Conservation (phyloP, 2,888 invertebrate species). For the Xylota sylvarum region DNA sequence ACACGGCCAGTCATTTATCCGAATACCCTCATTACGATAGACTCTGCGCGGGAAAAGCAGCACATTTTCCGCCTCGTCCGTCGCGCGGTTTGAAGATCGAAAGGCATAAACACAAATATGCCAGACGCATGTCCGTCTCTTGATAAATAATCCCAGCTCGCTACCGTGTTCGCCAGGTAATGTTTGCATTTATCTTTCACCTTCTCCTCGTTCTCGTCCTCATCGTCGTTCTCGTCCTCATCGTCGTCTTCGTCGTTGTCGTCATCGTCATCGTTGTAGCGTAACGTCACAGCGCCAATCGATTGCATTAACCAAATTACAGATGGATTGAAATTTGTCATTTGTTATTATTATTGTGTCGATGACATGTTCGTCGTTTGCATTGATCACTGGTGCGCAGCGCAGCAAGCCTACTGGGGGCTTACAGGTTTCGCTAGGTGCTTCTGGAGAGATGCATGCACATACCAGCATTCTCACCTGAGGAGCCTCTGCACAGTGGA, state of each 20-base stretch:
- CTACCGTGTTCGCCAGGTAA: constrained; percentile 69
- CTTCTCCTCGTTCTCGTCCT: constrained; percentile 36
- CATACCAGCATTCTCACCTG: constrained; percentile 64
- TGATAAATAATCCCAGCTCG: constrained; percentile 74
- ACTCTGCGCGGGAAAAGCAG: constrained; percentile 55
- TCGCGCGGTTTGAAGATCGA: constrained; percentile 65
- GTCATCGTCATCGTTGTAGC: constrained; percentile 27
- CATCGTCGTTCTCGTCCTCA: neutral
- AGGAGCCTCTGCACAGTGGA: constrained; percentile 29
- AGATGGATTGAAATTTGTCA: constrained; percentile 78
- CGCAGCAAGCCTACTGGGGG: constrained; percentile 27
- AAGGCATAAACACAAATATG: constrained; percentile 75
- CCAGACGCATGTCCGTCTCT: constrained; percentile 77
- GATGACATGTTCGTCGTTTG: constrained; percentile 75
- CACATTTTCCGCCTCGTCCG: constrained; percentile 67
- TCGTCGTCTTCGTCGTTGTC: constrained; percentile 1
- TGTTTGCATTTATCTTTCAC: constrained; percentile 71
- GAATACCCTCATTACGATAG: constrained; percentile 66
- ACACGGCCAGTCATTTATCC: constrained; percentile 22
- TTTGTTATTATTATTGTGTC: constrained; percentile 76
- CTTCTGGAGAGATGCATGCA: constrained; percentile 19
- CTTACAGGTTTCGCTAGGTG: constrained; percentile 54
- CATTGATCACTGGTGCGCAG: constrained; percentile 62
- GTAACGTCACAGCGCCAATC: constrained; percentile 68
- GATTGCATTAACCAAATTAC: constrained; percentile 78